Evolutionary conservation across 23 tunicate species (phyloP).

Genomic region (Trididemnum nubilum): DNA sequence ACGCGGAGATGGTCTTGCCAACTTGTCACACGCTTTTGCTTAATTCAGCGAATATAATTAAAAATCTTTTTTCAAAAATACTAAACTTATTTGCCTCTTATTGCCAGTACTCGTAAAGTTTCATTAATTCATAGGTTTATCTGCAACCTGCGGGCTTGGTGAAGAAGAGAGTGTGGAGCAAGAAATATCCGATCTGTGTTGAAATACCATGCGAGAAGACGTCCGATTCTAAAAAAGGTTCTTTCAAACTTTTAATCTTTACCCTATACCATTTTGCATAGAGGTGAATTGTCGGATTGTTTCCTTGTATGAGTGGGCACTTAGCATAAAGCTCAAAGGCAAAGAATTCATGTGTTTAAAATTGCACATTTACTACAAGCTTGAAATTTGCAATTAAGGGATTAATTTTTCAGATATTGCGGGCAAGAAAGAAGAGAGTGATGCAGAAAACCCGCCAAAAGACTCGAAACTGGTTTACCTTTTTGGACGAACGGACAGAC

Average conservation of each 20-base stretch:
- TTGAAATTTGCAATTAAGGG: no score
- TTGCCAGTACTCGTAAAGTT: no score
- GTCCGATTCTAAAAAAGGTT: neutral
- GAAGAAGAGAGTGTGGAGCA: conserved; percentile 93
- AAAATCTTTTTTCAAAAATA: no score
- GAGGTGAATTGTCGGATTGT: neutral
- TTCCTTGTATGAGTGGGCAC: no score
- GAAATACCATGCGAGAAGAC: conserved; percentile 44
- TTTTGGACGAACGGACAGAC: conserved; percentile 82
- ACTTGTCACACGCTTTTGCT: no score
- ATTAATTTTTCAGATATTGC: neutral
- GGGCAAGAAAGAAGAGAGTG: neutral
- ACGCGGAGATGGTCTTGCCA: no score
- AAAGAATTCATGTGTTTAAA: no score
- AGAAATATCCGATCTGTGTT: conserved; percentile 89
- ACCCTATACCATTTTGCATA: no score
- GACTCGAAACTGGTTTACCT: conserved; percentile 42
- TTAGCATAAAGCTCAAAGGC: no score
- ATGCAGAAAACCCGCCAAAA: neutral
- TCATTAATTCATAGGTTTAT: conserved; percentile 63
- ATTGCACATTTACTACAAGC: no score
- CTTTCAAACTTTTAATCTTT: neutral
- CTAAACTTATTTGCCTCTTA: no score
- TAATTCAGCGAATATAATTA: no score
- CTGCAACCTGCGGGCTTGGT: conserved; percentile 77